A percentile compares a stretch with the other conserved stretches of the same genome.
phyloP scores from a whole-genome alignment of 2,888 invertebrate genomes.

The Apantesis nais region DNA sequence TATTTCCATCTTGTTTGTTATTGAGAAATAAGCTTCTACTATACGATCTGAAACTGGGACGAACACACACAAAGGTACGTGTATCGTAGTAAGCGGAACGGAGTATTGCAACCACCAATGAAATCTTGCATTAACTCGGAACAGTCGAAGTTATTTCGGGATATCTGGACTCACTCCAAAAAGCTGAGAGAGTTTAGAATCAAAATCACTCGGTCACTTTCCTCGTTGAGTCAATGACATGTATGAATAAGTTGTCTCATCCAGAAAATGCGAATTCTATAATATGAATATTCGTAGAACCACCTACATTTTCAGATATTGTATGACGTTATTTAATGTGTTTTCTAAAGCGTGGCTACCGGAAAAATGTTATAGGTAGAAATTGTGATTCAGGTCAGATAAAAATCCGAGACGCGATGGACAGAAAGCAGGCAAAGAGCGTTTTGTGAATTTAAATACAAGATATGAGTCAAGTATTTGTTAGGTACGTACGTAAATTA shows the following conservation, averaged over 20 bases:
- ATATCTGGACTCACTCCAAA: constrained; percentile 83
- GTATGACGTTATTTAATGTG: constrained; percentile 41
- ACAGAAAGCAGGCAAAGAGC: constrained; percentile 40
- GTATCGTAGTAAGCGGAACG: constrained; percentile 56
- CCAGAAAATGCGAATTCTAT: constrained; percentile 41
- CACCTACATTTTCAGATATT: constrained; percentile 51
- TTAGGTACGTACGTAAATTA: constrained; percentile 15
- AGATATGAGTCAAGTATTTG: constrained; percentile 41
- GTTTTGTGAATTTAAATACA: constrained; percentile 41
- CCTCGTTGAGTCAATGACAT: constrained; percentile 80
- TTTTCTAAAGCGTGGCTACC: constrained; percentile 39
- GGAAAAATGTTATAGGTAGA: constrained; percentile 39
- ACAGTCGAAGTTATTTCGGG: constrained; percentile 77
- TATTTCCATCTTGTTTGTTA: constrained; percentile 12
- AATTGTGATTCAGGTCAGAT: constrained; percentile 48
- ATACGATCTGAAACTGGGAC: constrained; percentile 39
- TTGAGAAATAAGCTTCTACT: constrained; percentile 30
- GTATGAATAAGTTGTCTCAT: constrained; percentile 55
- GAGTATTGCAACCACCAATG: constrained; percentile 66
- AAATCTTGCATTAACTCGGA: constrained; percentile 72
- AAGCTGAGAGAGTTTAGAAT: constrained; percentile 62
- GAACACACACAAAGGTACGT: constrained; percentile 39
- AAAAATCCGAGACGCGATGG: constrained; percentile 37
- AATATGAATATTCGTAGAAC: constrained; percentile 57
- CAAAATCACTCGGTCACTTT: constrained; percentile 78